Evolutionary conservation across 1,140 invertebrate species (phyloP), one percentile per base, ranked within the genome.

Genomic region (Ips nitidus): DNA sequence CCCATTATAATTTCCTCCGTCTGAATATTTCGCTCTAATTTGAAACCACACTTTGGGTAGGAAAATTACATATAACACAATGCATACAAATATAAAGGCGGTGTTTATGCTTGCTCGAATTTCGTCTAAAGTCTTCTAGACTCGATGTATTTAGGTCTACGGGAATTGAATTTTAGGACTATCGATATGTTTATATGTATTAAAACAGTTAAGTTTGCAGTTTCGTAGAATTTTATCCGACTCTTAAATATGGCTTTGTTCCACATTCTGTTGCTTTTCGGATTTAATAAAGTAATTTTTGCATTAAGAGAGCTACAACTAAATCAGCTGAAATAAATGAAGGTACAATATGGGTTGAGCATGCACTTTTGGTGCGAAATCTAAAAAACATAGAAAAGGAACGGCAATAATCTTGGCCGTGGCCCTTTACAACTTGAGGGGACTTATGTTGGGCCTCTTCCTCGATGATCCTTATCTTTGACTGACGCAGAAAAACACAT

Each of bases 401-500:
- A 69, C 38, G 67, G 67, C 67, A 69, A 69, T 69, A 69, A 69
- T 69, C 67, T 63, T 66, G 62, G 52, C 67, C 47, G 67, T 69
- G 60, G 60, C 67, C 67, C 60, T 63, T 69, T 69, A 69, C 67
- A 61, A 63, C 67, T 69, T 63, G 60, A 39, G 55, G 52, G 50
- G 67, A 69, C 67, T 69, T 69, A 69, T 69, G 67, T 69, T 63
- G 60, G 47, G 67, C 59, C 67, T 69, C 59, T 61, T 71, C 74
- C 70, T 75, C 72, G 67, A 76, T 76, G 74, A 68, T 73, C 72
- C 75, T 76, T 75, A 75, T 76, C 75, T 65, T 60, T 71, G 70
- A 69, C 71, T 73, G 72, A 69, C 72, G 74, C 74, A 75, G 74
- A 75, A 76, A 76, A 76, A 76, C 74, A 76, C 74, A 74, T 75